Base-by-base conservation (phyloP, 1,140 invertebrate genomes). In the Wiebesia pumilae region DNA sequence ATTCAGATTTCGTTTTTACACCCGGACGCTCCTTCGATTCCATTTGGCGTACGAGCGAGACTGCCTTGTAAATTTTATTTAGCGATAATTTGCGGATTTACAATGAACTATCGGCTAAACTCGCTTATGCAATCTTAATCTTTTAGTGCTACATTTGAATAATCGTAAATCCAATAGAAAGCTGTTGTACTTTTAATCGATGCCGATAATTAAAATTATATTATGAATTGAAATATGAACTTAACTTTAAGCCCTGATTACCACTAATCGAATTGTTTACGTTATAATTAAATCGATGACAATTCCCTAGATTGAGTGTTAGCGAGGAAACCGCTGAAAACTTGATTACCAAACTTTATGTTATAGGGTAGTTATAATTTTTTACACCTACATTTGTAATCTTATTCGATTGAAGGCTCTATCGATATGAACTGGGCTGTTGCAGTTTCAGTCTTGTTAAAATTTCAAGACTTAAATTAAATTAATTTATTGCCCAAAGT, bases 1-100 rank as follows among this genome's bases (percentile, higher is more conserved):
- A 47, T 73, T 71, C 30, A 24, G 43, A 82, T n/a, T 71, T 82
- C 47, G n/a, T 54, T 82, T 81, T 35, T 71, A 51, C 75, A 16
- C 43, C 21, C 33, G 24, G 58, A 10, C 58, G 58, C 24, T 62
- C 27, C 58, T 62, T 54, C 9, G 9, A 2, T 19, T 2, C 51
- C 51, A 4, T 47, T 47, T 47, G 4, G 43, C 43, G 43, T 12
- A 47, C 43, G 4, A 12, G 4, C 12, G 4, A 47, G 16, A 21
- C 19, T 21, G 51, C 2, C 51, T 19, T 54, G 24, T 27, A 62
- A 27, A 62, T 62, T 62, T 62, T 62, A 62, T 62, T 62, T 27
- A 27, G 24, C 24, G 58, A 62, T 62, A 62, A 62, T 62, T 62
- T 62, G 3, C 24, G 14, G 58, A 27, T 62, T 62, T 27, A 27